A percentile compares a stretch with the other conserved stretches of the same genome.
phyloP scores from a whole-genome alignment of 1,140 invertebrate species.

The Diorhabda sublineata region DNA sequence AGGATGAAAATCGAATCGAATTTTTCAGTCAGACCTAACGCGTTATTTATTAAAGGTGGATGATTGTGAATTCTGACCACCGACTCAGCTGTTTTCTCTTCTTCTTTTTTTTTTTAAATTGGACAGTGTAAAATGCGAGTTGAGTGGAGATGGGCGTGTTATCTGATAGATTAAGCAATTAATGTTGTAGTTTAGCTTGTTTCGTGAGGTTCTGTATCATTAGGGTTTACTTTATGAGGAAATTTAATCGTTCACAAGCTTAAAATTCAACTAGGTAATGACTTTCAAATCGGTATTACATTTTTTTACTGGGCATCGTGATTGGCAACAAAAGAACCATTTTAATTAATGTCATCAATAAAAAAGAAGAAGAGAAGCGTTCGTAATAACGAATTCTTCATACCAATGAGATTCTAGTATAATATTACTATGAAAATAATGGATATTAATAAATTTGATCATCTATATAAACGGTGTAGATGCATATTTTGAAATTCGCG shows the following conservation, averaged over 20 bases:
- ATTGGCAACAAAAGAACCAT: neutral
- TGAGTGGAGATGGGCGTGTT: conserved; percentile 33
- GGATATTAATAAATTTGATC: no score
- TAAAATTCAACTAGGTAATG: conserved; percentile 20
- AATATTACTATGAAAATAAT: no score
- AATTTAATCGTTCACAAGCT: conserved; percentile 22
- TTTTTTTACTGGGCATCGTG: conserved; percentile 6
- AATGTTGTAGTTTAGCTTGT: conserved; percentile 35
- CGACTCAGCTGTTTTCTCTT: conserved; percentile 15
- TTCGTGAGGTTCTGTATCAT: conserved; percentile 38
- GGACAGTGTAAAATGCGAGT: conserved; percentile 33
- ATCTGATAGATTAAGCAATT: conserved; percentile 43
- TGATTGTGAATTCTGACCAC: conserved; percentile 17
- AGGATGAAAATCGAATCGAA: neutral
- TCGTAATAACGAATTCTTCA: no score
- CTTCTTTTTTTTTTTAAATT: conserved; percentile 25
- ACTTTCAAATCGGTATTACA: conserved; percentile 16
- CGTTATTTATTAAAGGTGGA: neutral
- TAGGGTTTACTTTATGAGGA: conserved; percentile 34
- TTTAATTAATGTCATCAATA: no score
- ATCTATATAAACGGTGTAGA: no score
- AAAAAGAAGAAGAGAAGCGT: no score
- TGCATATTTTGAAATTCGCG: no score
- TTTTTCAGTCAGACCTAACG: neutral
- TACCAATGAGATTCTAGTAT: no score